Evolutionary conservation across 2,113 vertebrate genomes (phyloP), one percentile per base, ranked within the genome.

Genomic region (Macrotis lagotis): DNA sequence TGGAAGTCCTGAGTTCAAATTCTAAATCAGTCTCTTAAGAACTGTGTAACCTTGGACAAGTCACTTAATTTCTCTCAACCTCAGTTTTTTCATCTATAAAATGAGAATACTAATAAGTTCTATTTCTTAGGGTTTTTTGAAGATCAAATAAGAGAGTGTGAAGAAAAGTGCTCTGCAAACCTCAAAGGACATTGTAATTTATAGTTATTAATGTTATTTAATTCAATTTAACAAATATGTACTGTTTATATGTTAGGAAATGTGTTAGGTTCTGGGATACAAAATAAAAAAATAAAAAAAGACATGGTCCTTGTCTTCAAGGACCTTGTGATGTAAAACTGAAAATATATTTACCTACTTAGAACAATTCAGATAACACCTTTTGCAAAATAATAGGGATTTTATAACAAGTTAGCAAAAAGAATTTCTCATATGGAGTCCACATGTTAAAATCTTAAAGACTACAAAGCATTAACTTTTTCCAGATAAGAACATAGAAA

Each of bases 341-440:
- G 37, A 83, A 5, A 16, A 19, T 44, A 83, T 44, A 83, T 83
- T 83, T 44, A 83, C 7, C 66, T 83, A 83, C 6, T 2, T 22
- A 83, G 37, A 83, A 1, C 19, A 44, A 83, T 48, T 74, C 66
- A 96, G 49, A 25, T 89, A 66, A 92, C 90, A 48, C 89, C 16
- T 92, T 25, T 90, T 90, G 3, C 94, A 95, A 93, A 47, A 94
- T 3, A n/a, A 66, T 14, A 66, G 12, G 28, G 26, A 66, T 37
- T 37, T 66, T 66, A 66, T 66, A 66, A n/a, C 91, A 28, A 31
- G 7, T 83, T 19, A 90, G 91, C 14, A 53, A 28, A 1, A 95
- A n/a, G 44, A 92, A 92, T 48, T 95, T 92, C 93, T 53, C 94
- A 31, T 89, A 26, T 50, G 89, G 9, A 93, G 48, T 22, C 89